Percentiles rank a stretch among this genome's conserved stretches.
phyloP scores from a whole-genome alignment of 2,888 invertebrate genomes.

The Polia nebulosa region DNA sequence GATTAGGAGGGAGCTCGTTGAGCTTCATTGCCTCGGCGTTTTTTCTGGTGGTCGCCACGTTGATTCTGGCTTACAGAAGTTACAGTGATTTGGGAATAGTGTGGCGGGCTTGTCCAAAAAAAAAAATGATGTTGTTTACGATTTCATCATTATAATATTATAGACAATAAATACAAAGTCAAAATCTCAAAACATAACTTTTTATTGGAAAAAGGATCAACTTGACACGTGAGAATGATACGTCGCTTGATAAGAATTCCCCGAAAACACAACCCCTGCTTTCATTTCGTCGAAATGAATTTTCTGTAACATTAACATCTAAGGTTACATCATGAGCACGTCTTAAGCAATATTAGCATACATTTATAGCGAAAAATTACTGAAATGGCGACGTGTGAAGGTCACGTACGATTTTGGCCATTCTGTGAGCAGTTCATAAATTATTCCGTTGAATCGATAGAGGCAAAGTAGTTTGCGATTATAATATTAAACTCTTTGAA shows the following conservation, averaged over 20 bases:
- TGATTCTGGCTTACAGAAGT: too few relatives aligned
- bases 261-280: slow-evolving; percentile 5
- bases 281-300: slow-evolving; percentile 20
- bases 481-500: slow-evolving; percentile 5
- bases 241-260: background rate
- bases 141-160: too few relatives aligned
- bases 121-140: too few relatives aligned
- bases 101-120: too few relatives aligned
- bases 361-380: slow-evolving; percentile 23
- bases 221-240: slow-evolving; percentile 3
- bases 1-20: too few relatives aligned
- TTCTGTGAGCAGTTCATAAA: slow-evolving; percentile 24
- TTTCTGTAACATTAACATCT: slow-evolving; percentile 35
- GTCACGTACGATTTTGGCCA: slow-evolving; percentile 27
- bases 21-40: too few relatives aligned
- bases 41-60: too few relatives aligned
- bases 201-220: background rate
- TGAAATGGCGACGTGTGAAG: slow-evolving; percentile 18
- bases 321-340: slow-evolving; percentile 27
- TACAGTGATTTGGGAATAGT: too few relatives aligned
- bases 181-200: background rate
- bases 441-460: slow-evolving; percentile 28
- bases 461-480: background rate
- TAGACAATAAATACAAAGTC: too few relatives aligned
- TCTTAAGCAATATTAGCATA: slow-evolving; percentile 27